These are phyloP conservation scores for Dasysyrphus albostriatus DNA, from an alignment of 2,888 invertebrate species.

Conservation along the genomic window DNA sequence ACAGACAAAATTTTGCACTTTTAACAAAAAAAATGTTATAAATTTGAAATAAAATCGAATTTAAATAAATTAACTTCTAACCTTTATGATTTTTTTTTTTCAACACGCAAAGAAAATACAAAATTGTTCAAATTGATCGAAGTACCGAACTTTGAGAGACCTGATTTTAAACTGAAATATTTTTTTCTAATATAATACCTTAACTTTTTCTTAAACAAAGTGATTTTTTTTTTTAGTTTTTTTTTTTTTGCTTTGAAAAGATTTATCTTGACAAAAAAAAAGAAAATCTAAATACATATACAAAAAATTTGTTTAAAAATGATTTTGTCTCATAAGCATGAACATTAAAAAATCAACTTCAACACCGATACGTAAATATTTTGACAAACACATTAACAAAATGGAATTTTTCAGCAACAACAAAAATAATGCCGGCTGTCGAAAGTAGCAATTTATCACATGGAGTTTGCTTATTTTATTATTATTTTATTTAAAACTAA, in stretches of 20 bases:
- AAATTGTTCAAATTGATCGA: slow-evolving; percentile 24
- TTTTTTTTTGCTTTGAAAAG: slow-evolving; percentile 39
- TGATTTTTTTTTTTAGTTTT: slow-evolving; percentile 36
- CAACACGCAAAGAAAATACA: not conserved
- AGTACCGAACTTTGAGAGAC: slow-evolving; percentile 64
- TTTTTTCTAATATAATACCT: slow-evolving; percentile 38
- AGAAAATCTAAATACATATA: not conserved
- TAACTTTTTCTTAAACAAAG: slow-evolving; percentile 57
- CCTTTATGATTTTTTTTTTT: slow-evolving; percentile 45
- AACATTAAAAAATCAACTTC: slow-evolving; percentile 33
- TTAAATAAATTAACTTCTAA: slow-evolving; percentile 16
- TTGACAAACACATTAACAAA: slow-evolving; percentile 39
- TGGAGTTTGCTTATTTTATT: slow-evolving; percentile 14
- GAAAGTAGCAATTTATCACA: slow-evolving; percentile 44
- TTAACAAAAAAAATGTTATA: not conserved
- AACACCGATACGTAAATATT: slow-evolving; percentile 5
- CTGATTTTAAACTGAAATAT: slow-evolving; percentile 58
- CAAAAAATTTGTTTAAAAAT: slow-evolving; percentile 21
- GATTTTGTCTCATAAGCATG: slow-evolving; percentile 25
- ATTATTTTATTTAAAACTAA: slow-evolving; percentile 22
- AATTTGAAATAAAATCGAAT: not conserved
- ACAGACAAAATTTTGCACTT: not conserved
- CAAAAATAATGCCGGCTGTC: slow-evolving; percentile 18
- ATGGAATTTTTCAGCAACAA: slow-evolving; percentile 17
- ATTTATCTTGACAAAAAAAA: slow-evolving; percentile 18